phyloP scores from a whole-genome alignment of 37 sponge, comb jelly and placozoan genomes.

The Oopsacas minuta region DNA sequence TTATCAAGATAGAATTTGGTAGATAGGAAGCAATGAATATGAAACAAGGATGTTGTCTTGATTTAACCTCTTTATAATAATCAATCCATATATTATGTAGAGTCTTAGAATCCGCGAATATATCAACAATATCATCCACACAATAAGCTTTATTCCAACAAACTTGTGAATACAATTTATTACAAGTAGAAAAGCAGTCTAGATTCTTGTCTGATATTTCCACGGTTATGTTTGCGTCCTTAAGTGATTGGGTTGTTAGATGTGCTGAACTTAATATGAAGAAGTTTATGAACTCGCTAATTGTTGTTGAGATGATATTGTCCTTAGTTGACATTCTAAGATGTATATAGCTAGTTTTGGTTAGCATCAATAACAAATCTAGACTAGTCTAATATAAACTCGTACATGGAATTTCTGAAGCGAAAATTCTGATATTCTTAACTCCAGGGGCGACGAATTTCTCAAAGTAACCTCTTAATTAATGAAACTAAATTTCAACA shows the following conservation, averaged over 20 bases:
- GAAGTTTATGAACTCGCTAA: background rate
- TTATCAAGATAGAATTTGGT: background rate
- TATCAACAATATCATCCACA: background rate
- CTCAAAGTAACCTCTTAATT: too few species aligned
- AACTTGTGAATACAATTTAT: background rate
- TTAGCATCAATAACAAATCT: too few species aligned
- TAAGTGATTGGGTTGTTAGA: constrained; percentile 7
- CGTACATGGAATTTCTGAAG: too few species aligned
- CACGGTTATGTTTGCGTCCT: background rate
- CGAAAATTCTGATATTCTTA: too few species aligned
- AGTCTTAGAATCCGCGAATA: background rate
- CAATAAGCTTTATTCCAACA: background rate
- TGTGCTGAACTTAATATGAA: background rate
- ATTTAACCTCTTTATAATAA: background rate
- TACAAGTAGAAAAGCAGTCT: background rate
- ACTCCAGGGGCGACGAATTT: too few species aligned
- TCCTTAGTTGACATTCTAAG: background rate
- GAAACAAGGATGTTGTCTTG: background rate
- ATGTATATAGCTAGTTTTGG: too few species aligned
- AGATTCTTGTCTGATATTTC: background rate
- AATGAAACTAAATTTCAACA: too few species aligned
- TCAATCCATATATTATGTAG: background rate
- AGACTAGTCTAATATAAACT: too few species aligned
- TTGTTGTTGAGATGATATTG: background rate
- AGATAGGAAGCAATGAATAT: background rate